Conservation (phyloP, 1,140 invertebrate species). For the Gryllus bimaculatus region DNA sequence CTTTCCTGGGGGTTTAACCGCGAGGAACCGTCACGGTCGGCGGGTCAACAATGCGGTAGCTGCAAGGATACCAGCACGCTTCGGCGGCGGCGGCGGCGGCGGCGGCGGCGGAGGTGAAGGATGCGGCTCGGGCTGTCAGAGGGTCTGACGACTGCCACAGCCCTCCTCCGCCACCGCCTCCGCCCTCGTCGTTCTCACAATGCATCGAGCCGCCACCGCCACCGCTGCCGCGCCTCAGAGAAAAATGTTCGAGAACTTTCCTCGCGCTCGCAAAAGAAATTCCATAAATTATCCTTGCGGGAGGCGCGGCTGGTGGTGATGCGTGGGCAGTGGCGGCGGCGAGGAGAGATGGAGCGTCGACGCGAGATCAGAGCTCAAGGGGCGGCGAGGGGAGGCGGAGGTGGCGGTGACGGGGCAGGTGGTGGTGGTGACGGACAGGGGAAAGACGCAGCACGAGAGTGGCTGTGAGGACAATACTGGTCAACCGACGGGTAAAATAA, state of each 20-base stretch:
- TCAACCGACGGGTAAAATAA: too few relatives aligned
- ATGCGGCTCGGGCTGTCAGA: too few relatives aligned
- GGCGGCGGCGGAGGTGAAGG: not conserved
- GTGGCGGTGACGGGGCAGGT: too few relatives aligned
- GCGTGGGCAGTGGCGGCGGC: too few relatives aligned
- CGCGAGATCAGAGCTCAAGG: not conserved
- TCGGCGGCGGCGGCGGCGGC: too few relatives aligned
- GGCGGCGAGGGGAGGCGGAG: not conserved
- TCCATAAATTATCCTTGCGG: not conserved
- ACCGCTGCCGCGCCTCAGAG: not conserved
- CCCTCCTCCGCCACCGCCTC: not conserved
- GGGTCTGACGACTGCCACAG: not conserved
- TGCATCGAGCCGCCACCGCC: not conserved
- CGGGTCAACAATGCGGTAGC: not conserved
- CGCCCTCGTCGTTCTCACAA: not conserved
- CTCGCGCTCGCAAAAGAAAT: not conserved
- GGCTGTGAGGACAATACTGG: too few relatives aligned
- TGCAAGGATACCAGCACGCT: not conserved
- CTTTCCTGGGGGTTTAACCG: not conserved
- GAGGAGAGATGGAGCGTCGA: not conserved
- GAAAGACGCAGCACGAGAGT: too few relatives aligned
- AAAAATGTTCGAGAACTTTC: slow-evolving; percentile 1
- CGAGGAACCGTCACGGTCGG: not conserved
- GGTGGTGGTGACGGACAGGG: too few relatives aligned
- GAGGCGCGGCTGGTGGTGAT: not conserved